Conservation (phyloP, 2,113 vertebrate genomes). For the Butorides virescens region DNA sequence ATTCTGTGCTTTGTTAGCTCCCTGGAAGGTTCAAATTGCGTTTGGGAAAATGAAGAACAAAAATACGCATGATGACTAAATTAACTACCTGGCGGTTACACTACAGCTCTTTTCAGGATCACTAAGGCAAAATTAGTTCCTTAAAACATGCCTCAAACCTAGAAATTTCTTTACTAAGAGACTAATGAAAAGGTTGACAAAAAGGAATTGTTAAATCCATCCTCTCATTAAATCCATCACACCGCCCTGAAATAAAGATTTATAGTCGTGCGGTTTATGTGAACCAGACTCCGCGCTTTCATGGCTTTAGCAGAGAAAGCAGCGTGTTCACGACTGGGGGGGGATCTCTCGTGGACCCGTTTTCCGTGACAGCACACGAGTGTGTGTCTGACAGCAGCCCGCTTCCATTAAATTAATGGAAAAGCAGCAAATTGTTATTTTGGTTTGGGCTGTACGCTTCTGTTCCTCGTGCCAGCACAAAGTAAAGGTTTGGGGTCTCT, state of each 20-base stretch:
- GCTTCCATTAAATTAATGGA: background rate
- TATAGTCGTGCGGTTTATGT: background rate
- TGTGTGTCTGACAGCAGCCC: background rate
- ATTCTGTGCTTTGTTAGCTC: background rate
- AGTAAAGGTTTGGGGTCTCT: background rate
- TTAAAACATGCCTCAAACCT: background rate
- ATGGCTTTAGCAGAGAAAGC: background rate
- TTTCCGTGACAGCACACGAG: background rate
- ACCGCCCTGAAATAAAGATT: background rate
- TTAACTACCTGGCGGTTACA: conserved; percentile 5
- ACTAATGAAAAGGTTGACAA: background rate
- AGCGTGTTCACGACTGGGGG: background rate
- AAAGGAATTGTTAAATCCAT: background rate
- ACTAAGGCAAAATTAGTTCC: background rate
- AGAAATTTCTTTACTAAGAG: background rate
- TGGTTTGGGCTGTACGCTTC: background rate
- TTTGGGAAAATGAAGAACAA: background rate
- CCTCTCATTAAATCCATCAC: background rate
- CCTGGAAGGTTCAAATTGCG: background rate
- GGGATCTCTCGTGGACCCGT: fast-evolving
- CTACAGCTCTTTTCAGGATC: background rate
- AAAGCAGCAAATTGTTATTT: background rate
- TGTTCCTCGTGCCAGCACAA: background rate
- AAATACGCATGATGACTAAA: conserved; percentile 6
- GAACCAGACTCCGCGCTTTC: background rate